These are phyloP conservation scores for Limnephilus lunatus DNA, from an alignment of 2,888 invertebrate genomes.

Conservation along the genomic window DNA sequence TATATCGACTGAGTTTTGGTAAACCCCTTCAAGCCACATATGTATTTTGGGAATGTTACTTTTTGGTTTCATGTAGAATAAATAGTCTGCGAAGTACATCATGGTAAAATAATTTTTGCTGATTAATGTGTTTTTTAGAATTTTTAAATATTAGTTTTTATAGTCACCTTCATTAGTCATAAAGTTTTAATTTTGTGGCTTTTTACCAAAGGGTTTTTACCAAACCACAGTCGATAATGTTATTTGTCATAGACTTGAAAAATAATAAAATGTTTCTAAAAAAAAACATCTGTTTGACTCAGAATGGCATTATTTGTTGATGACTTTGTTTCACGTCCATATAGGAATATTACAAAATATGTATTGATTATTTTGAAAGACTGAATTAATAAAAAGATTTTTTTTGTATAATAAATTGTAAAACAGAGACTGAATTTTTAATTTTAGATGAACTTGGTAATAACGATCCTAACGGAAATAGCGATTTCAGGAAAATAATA, in stretches of 20 bases:
- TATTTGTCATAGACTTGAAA: neutral
- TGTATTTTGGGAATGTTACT: no score
- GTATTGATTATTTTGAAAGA: neutral
- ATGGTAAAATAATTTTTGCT: no score
- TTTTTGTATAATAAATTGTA: neutral
- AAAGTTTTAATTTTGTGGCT: no score
- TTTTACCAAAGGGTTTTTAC: no score
- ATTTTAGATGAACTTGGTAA: neutral
- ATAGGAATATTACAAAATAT: neutral
- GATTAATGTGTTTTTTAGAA: no score
- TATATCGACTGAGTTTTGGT: neutral
- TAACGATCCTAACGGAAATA: neutral
- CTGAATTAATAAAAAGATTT: neutral
- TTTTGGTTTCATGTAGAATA: no score
- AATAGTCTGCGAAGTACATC: neutral
- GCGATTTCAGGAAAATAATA: neutral
- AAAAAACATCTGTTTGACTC: neutral
- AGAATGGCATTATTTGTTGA: neutral
- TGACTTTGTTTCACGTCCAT: neutral
- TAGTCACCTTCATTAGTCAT: no score
- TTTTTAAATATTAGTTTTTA: no score
- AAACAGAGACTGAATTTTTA: neutral
- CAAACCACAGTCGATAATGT: neutral
- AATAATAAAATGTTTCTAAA: no score
- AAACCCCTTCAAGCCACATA: no score